Evolutionary conservation across 92 coral and sea anemone genomes (phyloP), one percentile per base, ranked within the genome.

Genomic region (Heteractis magnifica): DNA sequence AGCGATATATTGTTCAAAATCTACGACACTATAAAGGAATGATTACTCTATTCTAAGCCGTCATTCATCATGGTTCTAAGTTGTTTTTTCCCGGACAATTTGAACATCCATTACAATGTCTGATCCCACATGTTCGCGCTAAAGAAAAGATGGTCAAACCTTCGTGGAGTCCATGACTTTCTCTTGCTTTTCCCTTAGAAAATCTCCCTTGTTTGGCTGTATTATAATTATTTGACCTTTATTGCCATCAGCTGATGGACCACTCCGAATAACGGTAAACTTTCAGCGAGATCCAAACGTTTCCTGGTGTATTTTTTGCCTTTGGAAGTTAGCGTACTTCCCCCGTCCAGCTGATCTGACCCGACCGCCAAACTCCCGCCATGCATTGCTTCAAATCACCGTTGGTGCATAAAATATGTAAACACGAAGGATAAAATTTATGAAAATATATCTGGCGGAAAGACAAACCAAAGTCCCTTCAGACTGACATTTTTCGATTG

Each of bases 321-420:
- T 20, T 79, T 79, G 34, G 23, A 79, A 76, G 75, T 60, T 71
- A 4, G 10, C 16, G 52, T 81, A 71, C 84, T 81, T 81, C 84
- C 84, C 83, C 72, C 26, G 85, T 53, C 21, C 83, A 79, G 62
- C 19, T 19, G 14, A 55, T 21, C 87, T 71, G 76, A 12, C 81
- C 64, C 10, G 13, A 84, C 16, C 83, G 81, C 81, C 88, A 53
- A 75, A 26, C 85, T 78, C 80, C 80, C 82, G 77, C 84, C 90
- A 93, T 93, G 92, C 90, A 85, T 92, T 93, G 91, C 87, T 82
- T 6, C 59, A 83, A 72, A 81, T 81, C 79, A 76, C 62, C 51
- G 77, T 77, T 87, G 88, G 84, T 84, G 83, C 93, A 83, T 80
- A 75, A 80, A 88, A 88, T 87, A 85, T 85, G 92, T 90, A 88